Evolutionary conservation across 2,113 vertebrate genomes (phyloP).

Genomic region (Eptatretus burgeri): DNA sequence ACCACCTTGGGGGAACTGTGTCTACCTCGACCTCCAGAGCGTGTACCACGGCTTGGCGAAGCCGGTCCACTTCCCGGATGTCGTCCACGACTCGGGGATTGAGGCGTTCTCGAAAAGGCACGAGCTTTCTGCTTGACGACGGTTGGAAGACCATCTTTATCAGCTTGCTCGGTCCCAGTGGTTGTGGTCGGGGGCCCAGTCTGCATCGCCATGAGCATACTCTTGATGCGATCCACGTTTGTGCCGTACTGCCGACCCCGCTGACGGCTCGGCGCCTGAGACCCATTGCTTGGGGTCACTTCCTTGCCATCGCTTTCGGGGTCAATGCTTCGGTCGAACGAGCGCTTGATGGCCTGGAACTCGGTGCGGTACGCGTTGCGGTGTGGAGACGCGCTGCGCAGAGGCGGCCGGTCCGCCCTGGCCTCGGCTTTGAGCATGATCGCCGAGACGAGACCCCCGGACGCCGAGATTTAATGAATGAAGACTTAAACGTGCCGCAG

Average conservation of each 20-base stretch:
- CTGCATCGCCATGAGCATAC: slow-evolving; percentile 62
- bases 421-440: slow-evolving; percentile 31
- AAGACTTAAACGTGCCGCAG: no score
- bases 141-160: neutral
- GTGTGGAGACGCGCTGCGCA: slow-evolving; percentile 88
- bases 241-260: slow-evolving; percentile 74
- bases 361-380: slow-evolving; percentile 85
- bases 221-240: slow-evolving; percentile 93
- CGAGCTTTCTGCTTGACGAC: neutral
- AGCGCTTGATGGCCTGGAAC: slow-evolving; percentile 85
- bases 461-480: no score
- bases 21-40: no score
- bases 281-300: neutral
- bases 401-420: slow-evolving; percentile 45
- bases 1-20: no score
- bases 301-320: neutral
- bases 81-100: neutral
- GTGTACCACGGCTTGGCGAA: no score
- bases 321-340: slow-evolving; percentile 31
- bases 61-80: no score
- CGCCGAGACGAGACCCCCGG: no score
- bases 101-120: neutral
- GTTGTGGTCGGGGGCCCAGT: slow-evolving; percentile 15
- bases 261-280: slow-evolving; percentile 13
- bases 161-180: neutral